Percentiles rank a stretch among this genome's conserved stretches.
These are phyloP conservation scores for Drosophila pseudoananassae DNA, from an alignment of 1,140 invertebrate genomes.

Conservation along the genomic window DNA sequence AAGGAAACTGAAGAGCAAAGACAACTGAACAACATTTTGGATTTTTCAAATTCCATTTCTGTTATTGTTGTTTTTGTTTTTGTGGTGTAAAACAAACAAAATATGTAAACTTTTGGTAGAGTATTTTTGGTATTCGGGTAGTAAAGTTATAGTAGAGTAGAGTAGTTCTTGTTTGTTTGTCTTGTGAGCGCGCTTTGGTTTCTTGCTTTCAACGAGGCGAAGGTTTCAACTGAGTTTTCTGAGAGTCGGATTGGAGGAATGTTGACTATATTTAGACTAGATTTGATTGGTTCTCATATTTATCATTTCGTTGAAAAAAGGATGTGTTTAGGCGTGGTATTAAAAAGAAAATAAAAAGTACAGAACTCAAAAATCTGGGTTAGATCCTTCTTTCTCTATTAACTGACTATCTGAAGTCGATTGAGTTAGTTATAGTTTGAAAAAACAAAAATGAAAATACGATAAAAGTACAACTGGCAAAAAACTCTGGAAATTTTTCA, in stretches of 20 bases:
- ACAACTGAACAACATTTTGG: slow-evolving; percentile 60
- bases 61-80: slow-evolving; percentile 32
- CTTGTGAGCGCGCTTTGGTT: slow-evolving; percentile 63
- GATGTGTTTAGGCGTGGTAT: slow-evolving; percentile 83
- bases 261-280: slow-evolving; percentile 53
- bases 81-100: slow-evolving; percentile 54
- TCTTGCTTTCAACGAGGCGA: slow-evolving; percentile 64
- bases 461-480: slow-evolving; percentile 80
- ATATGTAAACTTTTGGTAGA: slow-evolving; percentile 42
- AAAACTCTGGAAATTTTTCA: slow-evolving; percentile 83
- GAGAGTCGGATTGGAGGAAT: slow-evolving; percentile 48
- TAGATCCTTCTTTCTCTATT: slow-evolving; percentile 39
- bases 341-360: slow-evolving; percentile 75
- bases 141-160: neutral
- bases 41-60: slow-evolving; percentile 29
- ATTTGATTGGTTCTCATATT: slow-evolving; percentile 82
- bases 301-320: slow-evolving; percentile 83
- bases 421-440: slow-evolving; percentile 49
- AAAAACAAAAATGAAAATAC: slow-evolving; percentile 66
- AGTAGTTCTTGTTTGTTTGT: slow-evolving; percentile 54
- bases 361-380: slow-evolving; percentile 56
- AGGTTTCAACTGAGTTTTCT: slow-evolving; percentile 58
- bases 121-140: slow-evolving; percentile 33
- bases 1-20: slow-evolving; percentile 40
- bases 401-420: slow-evolving; percentile 25